Percentiles rank a stretch among this genome's conserved stretches.
Evolutionary conservation across 2,113 vertebrate species (phyloP).

Genomic region (Myxocyprinus asiaticus): DNA sequence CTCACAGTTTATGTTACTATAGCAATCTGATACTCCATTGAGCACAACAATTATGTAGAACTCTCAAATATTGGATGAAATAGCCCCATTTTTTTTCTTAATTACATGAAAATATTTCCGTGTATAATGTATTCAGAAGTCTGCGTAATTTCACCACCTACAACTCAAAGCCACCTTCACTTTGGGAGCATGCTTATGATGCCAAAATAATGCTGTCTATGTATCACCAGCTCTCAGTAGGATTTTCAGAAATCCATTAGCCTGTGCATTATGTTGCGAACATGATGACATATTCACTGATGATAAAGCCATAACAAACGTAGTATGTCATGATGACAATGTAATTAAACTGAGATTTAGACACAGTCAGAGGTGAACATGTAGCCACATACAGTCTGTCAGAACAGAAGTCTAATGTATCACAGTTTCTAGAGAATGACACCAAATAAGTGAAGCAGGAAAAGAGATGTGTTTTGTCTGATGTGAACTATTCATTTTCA

Average conservation of each 20-base stretch:
- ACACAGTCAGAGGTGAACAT: conserved; percentile 28
- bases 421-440: conserved; percentile 9
- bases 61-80: too few species aligned
- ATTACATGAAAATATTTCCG: too few species aligned
- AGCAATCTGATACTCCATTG: too few species aligned
- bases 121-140: too few species aligned
- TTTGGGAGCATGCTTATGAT: too few species aligned
- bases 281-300: not conserved
- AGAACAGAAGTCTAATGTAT: conserved; percentile 25
- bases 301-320: conserved; percentile 24
- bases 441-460: conserved; percentile 19
- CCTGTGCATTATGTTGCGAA: conserved; percentile 10
- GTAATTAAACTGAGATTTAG: conserved; percentile 42
- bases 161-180: too few species aligned
- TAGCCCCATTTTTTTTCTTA: too few species aligned
- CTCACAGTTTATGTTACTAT: too few species aligned
- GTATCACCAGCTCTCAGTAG: not conserved
- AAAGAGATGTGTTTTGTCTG: conserved; percentile 10
- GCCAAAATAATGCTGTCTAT: too few species aligned
- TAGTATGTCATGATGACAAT: conserved; percentile 32
- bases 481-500: conserved; percentile 4
- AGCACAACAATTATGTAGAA: too few species aligned
- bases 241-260: conserved; percentile 10
- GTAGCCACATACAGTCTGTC: conserved; percentile 36
- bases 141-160: too few species aligned